These are phyloP conservation scores for Cephus cinctus DNA, from an alignment of 1,140 invertebrate species.

Conservation along the genomic window DNA sequence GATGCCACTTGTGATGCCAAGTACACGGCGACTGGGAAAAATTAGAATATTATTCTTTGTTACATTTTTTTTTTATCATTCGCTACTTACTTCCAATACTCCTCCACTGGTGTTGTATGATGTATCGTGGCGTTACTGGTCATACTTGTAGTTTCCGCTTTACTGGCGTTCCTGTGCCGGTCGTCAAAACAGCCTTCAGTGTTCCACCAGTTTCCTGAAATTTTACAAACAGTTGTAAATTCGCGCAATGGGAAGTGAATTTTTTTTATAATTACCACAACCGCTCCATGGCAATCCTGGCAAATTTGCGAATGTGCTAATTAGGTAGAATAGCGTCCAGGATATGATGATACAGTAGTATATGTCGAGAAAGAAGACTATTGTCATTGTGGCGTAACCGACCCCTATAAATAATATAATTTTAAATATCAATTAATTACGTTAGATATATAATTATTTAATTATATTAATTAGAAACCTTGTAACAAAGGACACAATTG, in stretches of 20 bases:
- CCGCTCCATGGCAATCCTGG: slow-evolving; percentile 59
- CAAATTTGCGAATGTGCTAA: slow-evolving; percentile 55
- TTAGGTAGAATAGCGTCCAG: slow-evolving; percentile 65
- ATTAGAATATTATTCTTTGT: too few species aligned
- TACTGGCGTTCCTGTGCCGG: slow-evolving; percentile 9
- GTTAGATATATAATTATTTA: slow-evolving; percentile 5
- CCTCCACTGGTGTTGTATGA: slow-evolving; percentile 60
- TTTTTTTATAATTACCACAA: slow-evolving; percentile 55
- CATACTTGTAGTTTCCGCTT: slow-evolving; percentile 1
- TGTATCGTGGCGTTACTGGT: slow-evolving; percentile 19
- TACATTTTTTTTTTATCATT: slow-evolving; percentile 10
- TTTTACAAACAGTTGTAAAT: neutral
- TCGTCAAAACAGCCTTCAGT: slow-evolving; percentile 52
- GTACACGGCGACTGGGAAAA: slow-evolving; percentile 57
- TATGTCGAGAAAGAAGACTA: slow-evolving; percentile 67
- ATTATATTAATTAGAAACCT: slow-evolving; percentile 39
- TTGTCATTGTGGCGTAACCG: slow-evolving; percentile 69
- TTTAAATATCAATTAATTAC: too few species aligned
- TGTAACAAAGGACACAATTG: slow-evolving; percentile 64
- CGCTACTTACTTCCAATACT: slow-evolving; percentile 64
- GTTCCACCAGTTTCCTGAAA: slow-evolving; percentile 62
- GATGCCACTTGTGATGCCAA: slow-evolving; percentile 61
- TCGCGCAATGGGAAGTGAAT: slow-evolving; percentile 4
- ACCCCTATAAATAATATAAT: slow-evolving; percentile 56
- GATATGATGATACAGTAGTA: slow-evolving; percentile 68